Percentiles rank a stretch among this genome's conserved stretches.
Evolutionary conservation across 2,888 invertebrate genomes (phyloP).

Genomic region (Eucriotettix oculatus): DNA sequence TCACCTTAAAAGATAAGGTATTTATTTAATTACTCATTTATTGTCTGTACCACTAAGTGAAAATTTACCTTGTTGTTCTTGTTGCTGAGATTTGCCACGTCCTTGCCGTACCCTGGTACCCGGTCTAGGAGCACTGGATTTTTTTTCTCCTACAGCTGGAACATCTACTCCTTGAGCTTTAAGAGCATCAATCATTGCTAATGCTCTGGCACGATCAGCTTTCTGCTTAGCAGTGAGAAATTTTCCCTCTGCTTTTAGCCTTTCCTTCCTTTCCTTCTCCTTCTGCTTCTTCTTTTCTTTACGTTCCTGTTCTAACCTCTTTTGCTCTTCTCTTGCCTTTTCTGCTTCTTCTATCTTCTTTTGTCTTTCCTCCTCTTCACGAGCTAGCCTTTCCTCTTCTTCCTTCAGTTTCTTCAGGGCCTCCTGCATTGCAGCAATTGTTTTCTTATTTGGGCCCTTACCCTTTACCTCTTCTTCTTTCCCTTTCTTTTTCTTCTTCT

Average conservation of each 20-base stretch:
- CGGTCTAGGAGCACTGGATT: constrained; percentile 27
- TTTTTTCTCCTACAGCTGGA: constrained; percentile 48
- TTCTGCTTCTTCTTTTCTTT: constrained; percentile 81
- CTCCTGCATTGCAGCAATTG: constrained; percentile 84
- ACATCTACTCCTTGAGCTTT: constrained; percentile 78
- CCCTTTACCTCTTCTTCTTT: constrained; percentile 23
- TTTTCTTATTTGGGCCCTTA: constrained; percentile 59
- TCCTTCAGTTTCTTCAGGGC: constrained; percentile 74
- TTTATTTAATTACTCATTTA: no score
- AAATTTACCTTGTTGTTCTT: constrained; percentile 2
- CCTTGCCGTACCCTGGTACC: constrained; percentile 60
- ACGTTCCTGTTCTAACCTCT: constrained; percentile 66
- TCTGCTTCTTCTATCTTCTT: constrained; percentile 58
- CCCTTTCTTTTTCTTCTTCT: constrained; percentile 19
- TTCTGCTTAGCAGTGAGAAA: constrained; percentile 86
- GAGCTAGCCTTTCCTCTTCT: constrained; percentile 61
- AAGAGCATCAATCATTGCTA: constrained; percentile 72
- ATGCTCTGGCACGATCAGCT: constrained; percentile 73
- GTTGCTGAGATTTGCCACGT: constrained; percentile 45
- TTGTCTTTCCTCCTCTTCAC: constrained; percentile 67
- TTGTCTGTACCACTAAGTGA: no score
- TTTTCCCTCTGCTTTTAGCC: constrained; percentile 93
- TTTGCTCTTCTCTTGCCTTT: constrained; percentile 52
- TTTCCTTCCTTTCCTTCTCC: constrained; percentile 81
- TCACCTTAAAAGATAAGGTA: no score